Conservation (phyloP, 2,888 invertebrate genomes). For the Drosophila diplacantha region DNA sequence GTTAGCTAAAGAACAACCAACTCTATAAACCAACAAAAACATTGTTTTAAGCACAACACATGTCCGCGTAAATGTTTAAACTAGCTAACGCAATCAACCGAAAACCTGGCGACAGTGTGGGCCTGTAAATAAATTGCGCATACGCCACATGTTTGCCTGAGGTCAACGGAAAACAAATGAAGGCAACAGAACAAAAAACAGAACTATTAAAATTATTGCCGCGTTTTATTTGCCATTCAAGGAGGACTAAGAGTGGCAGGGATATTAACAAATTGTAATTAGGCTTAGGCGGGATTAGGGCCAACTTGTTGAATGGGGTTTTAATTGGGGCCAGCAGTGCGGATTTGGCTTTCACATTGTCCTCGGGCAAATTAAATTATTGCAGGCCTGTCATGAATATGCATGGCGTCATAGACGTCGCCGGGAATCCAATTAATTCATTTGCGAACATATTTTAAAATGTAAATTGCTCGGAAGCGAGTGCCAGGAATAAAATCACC, state of each 20-base stretch:
- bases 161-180: slow-evolving; percentile 29
- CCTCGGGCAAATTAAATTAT: slow-evolving; percentile 46
- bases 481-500: slow-evolving; percentile 22
- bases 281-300: slow-evolving; percentile 60
- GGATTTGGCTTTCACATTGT: slow-evolving; percentile 53
- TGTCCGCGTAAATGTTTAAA: slow-evolving; percentile 53
- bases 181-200: slow-evolving; percentile 26
- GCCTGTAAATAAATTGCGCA: slow-evolving; percentile 63
- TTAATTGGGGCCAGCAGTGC: slow-evolving; percentile 26
- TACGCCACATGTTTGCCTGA: slow-evolving; percentile 54
- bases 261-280: slow-evolving; percentile 57
- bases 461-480: slow-evolving; percentile 15
- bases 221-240: slow-evolving; percentile 60
- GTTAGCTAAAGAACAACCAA: not conserved
- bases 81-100: slow-evolving; percentile 46
- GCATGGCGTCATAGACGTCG: slow-evolving; percentile 7
- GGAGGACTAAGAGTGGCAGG: not conserved
- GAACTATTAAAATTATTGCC: slow-evolving; percentile 60
- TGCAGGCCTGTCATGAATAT: slow-evolving; percentile 26
- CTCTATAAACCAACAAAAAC: not conserved
- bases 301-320: slow-evolving; percentile 49
- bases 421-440: slow-evolving; percentile 37
- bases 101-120: slow-evolving; percentile 15
- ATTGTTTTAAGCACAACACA: slow-evolving; percentile 24
- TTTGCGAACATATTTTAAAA: slow-evolving; percentile 29